Conservation (phyloP, 2,113 vertebrate species). For the Hemicordylus capensis region DNA sequence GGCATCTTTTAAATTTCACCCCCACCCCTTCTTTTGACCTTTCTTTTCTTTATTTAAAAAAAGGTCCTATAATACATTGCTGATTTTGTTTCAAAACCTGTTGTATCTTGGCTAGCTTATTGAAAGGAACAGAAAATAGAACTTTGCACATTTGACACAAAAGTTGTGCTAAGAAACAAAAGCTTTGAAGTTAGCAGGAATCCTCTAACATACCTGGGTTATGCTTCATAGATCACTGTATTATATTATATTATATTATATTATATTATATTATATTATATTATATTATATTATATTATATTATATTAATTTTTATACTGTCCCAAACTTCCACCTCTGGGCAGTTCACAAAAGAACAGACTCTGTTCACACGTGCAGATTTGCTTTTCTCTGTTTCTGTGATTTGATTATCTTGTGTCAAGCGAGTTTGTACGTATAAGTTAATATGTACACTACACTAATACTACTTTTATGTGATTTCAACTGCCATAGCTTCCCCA, state of each 20-base stretch:
- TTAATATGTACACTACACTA: background rate
- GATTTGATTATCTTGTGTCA: background rate
- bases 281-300: too few relatives aligned
- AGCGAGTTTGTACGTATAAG: too few relatives aligned
- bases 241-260: too few relatives aligned
- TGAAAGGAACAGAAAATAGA: background rate
- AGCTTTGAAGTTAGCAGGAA: background rate
- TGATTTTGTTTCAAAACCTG: background rate
- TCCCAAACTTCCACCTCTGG: too few relatives aligned
- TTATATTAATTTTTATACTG: too few relatives aligned
- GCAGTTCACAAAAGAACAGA: background rate
- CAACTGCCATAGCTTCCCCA: background rate
- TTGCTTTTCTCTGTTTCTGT: background rate
- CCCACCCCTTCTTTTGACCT: too few relatives aligned
- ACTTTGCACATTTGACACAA: background rate
- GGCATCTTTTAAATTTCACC: slow-evolving; percentile 63
- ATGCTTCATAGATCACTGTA: too few relatives aligned
- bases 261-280: too few relatives aligned
- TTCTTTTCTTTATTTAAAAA: background rate
- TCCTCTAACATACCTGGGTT: background rate
- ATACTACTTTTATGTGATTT: background rate
- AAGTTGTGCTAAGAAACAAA: background rate
- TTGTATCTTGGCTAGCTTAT: background rate
- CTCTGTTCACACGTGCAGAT: background rate
- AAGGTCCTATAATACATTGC: slow-evolving; percentile 28